Evolutionary conservation across 2,888 invertebrate species (phyloP), one percentile per base, ranked within the genome.

Genomic region (Lordiphosa andalusiaca): DNA sequence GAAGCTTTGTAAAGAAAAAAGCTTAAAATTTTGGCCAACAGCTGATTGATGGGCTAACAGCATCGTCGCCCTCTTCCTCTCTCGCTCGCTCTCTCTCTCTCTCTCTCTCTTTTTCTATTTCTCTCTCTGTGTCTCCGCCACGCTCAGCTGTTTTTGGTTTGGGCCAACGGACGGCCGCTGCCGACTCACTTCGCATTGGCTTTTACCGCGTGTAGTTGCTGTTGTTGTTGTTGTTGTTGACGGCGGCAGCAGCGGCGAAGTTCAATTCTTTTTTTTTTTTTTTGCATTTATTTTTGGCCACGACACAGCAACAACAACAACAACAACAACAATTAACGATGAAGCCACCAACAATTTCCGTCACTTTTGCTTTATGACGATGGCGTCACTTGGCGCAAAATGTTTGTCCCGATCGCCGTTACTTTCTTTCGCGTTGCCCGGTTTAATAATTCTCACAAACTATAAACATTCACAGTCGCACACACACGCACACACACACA

Each of bases 231-330:
- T 38, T 48, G 12, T 47, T 58, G 21, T 46, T 58, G 33, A 6
- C 19, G 16, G 25, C n/a, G 16, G 33, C 9, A 4, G 30, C 19
- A 30, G 46, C 5, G 30, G 19, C n/a, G 21, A 42, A 42, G 40
- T 40, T 51, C 16, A 51, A 25, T 41, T 40, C 39, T 51, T 72
- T 68, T 71, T 71, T 69, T 41, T 40, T 36, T 51, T 72, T 68
- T 71, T 71, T 69, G 69, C 72, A 74, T 74, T 71, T 71, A 71
- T 70, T 71, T 71, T 73, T 73, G 73, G 73, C 71, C 71, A 73
- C 70, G 70, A 72, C 63, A 70, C 67, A 56, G 42, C n/a, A n/a
- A n/a, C n/a, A n/a, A 16, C 38, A 6, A 5, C 39, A 39, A 39
- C 39, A 39, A 19, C 23, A 16, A 16, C 19, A 39, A 44, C 30